Percentiles rank a stretch among this genome's conserved stretches.
phyloP scores from a whole-genome alignment of 2,113 vertebrate genomes.

The Dissostichus mawsoni region DNA sequence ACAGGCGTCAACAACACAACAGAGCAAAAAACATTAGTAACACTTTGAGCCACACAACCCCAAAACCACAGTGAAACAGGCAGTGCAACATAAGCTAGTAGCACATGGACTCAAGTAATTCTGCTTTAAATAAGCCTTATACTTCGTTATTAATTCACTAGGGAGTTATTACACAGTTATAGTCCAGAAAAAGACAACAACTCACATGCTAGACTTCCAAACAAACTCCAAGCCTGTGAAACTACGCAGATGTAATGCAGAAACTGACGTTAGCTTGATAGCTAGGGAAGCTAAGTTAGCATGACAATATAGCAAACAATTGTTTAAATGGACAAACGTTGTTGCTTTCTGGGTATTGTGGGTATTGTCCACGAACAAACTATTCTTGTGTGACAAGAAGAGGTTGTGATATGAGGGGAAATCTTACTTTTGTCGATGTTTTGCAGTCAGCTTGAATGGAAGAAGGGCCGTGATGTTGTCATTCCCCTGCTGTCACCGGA shows the following conservation, averaged over 20 bases:
- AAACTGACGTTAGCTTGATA: conserved; percentile 58
- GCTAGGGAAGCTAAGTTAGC: conserved; percentile 64
- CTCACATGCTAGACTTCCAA: neutral
- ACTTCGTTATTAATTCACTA: neutral
- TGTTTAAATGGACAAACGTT: neutral
- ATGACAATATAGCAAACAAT: neutral
- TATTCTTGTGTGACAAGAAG: fast-evolving
- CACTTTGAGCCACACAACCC: conserved; percentile 1
- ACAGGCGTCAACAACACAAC: neutral
- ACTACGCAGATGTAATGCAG: conserved; percentile 57
- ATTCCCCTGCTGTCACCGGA: conserved; percentile 62
- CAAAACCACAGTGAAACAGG: neutral
- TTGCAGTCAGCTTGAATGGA: conserved; percentile 16
- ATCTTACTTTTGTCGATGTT: conserved; percentile 68
- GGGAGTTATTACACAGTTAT: conserved; percentile 34
- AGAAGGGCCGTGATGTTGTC: conserved; percentile 63
- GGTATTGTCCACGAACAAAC: fast-evolving
- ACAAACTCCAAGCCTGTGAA: conserved; percentile 32
- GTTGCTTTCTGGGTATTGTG: fast-evolving
- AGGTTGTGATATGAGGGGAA: fast-evolving
- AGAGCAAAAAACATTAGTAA: neutral
- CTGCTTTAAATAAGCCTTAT: too few species aligned
- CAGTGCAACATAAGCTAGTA: neutral
- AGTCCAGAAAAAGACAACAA: neutral
- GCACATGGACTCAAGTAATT: neutral